Evolutionary conservation across 2,888 invertebrate species (phyloP).

Genomic region (Rosalia funebris): DNA sequence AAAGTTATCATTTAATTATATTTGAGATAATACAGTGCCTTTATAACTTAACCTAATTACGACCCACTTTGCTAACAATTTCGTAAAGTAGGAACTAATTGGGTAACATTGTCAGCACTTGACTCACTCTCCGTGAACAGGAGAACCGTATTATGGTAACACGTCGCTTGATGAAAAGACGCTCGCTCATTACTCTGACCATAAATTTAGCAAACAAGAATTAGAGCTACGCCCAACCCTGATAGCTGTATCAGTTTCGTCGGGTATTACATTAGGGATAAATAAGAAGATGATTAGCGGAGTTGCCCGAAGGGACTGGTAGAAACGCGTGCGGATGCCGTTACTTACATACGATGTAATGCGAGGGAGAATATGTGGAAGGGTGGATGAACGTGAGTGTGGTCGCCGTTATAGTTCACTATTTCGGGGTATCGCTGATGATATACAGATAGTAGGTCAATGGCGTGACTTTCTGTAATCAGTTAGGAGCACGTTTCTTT

Average conservation of each 20-base stretch:
- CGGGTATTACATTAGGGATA: slow-evolving; percentile 23
- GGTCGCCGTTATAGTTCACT: not conserved
- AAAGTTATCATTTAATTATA: too few relatives aligned
- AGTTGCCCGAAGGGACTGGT: not conserved
- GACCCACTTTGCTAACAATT: not conserved
- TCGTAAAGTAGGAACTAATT: not conserved
- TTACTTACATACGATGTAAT: not conserved
- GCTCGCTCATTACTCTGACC: slow-evolving; percentile 2
- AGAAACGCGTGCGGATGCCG: not conserved
- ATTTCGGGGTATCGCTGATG: slow-evolving; percentile 5
- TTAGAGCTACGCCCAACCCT: not conserved
- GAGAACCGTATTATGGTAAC: not conserved
- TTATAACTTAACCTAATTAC: too few relatives aligned
- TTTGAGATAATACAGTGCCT: too few relatives aligned
- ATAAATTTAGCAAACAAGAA: slow-evolving; percentile 26
- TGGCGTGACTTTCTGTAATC: slow-evolving; percentile 20
- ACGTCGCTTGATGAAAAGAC: not conserved
- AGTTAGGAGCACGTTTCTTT: not conserved
- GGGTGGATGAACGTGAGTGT: slow-evolving; percentile 6
- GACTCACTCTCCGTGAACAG: not conserved
- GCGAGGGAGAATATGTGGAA: not conserved
- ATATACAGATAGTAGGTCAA: slow-evolving; percentile 15
- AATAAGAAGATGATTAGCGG: slow-evolving; percentile 26
- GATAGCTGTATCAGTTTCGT: slow-evolving; percentile 23
- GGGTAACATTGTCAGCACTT: slow-evolving; percentile 7